Percentiles rank a stretch among this genome's conserved stretches.
Evolutionary conservation across 2,797 vertebrate genomes (phyloP).

Genomic region (Hemibagrus guttatus): DNA sequence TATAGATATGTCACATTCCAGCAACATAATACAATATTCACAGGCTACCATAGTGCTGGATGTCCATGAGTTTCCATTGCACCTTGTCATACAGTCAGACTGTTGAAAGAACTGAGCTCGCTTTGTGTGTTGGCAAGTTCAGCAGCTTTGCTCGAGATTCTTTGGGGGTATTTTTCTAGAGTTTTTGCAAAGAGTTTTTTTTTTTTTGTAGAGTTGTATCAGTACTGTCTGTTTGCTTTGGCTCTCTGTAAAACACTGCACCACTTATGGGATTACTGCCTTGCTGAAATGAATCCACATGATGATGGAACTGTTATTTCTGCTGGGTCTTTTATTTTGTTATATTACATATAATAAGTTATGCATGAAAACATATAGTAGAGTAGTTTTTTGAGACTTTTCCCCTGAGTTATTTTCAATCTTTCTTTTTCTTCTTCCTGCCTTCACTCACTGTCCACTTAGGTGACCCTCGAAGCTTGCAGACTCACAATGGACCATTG

Average conservation of each 20-base stretch:
- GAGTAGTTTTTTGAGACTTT: neutral
- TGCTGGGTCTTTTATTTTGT: slow-evolving; percentile 42
- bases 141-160: slow-evolving; percentile 51
- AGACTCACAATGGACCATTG: slow-evolving; percentile 54
- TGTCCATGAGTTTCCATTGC: slow-evolving; percentile 43
- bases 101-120: slow-evolving; percentile 38
- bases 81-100: slow-evolving; percentile 47
- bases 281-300: slow-evolving; percentile 48
- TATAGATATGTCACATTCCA: slow-evolving; percentile 27
- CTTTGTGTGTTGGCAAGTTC: slow-evolving; percentile 47
- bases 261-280: slow-evolving; percentile 44
- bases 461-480: slow-evolving; percentile 61
- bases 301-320: slow-evolving; percentile 43
- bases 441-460: slow-evolving; percentile 37
- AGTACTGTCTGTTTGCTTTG: slow-evolving; percentile 51
- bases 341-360: slow-evolving; percentile 27
- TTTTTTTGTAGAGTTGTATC: slow-evolving; percentile 46
- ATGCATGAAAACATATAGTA: slow-evolving; percentile 32
- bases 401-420: slow-evolving; percentile 20
- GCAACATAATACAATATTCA: slow-evolving; percentile 34
- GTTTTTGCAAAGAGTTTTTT: slow-evolving; percentile 35
- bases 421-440: neutral
- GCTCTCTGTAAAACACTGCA: slow-evolving; percentile 25
- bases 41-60: slow-evolving; percentile 12
- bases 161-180: slow-evolving; percentile 47